Base-by-base conservation (phyloP, 2,888 invertebrate genomes). In the Halictus quadricinctus region DNA sequence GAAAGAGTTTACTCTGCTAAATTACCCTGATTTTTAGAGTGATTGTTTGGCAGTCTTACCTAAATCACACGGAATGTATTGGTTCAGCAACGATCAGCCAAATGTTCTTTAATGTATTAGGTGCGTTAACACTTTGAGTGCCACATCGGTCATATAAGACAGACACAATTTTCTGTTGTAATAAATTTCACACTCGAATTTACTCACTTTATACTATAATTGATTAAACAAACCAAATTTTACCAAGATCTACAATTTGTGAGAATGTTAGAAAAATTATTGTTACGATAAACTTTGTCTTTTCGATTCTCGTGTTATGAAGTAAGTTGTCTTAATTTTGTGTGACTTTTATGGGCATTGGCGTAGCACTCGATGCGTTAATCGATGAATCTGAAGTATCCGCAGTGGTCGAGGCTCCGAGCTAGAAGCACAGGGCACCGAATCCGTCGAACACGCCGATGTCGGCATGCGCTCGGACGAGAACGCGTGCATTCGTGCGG, bases 391-490 rank as follows among this genome's bases (percentile, higher is more conserved):
- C 21, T 21, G 10, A 54, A 21, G 54, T 10, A 54, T 1, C n/a
- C n/a, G 10, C 54, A 54, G n/a, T n/a, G 54, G 54, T 54, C n/a
- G 54, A 54, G 54, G 3, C 21, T 21, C n/a, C 0, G 54, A n/a
- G 54, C 54, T 54, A n/a, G 21, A 36, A 60, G 41, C 64, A 69
- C 74, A 43, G 88, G 88, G 88, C 83, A 66, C 86, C 82, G 48
- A 41, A 69, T 60, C 29, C 43, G 18, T 46, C 80, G 72, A 76
- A 70, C 80, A 86, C 88, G 76, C 75, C 79, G 84, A 73, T 88
- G 88, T 73, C 88, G 79, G 86, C 86, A 78, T 89, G 85, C 88
- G 87, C 84, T 81, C 84, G 83, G 29, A 76, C 87, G 87, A 79
- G 54, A 69, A 41, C 79, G 83, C 81, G 83, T 83, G 86, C 84